Percentiles rank a stretch among this genome's conserved stretches.
Conservation (phyloP, 2,888 invertebrate genomes). For the Ennomos fuscantarius region DNA sequence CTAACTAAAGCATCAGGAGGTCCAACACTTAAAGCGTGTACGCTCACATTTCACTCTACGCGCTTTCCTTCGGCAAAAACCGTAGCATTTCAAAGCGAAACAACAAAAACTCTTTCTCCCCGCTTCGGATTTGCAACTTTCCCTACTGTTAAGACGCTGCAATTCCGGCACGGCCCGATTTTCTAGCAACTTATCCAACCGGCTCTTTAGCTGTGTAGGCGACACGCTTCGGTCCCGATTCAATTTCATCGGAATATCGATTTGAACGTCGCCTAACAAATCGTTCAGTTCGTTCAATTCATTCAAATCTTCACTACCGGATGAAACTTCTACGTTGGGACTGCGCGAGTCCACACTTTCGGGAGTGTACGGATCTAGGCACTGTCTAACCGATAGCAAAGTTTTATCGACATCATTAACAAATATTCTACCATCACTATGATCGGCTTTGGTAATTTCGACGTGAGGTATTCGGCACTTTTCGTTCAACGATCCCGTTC, state of each 20-base stretch:
- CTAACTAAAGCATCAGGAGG: constrained; percentile 45
- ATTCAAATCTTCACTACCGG: constrained; percentile 59
- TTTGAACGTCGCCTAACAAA: constrained; percentile 45
- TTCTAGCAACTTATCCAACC: constrained; percentile 80
- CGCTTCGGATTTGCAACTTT: constrained; percentile 70
- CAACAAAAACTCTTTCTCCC: constrained; percentile 71
- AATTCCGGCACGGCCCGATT: constrained; percentile 58
- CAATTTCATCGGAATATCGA: constrained; percentile 55
- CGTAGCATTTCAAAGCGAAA: constrained; percentile 73
- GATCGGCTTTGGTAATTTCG: constrained; percentile 81
- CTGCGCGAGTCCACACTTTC: constrained; percentile 92
- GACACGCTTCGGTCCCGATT: constrained; percentile 82
- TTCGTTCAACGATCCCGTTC: constrained; percentile 72
- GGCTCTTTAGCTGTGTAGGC: constrained; percentile 86
- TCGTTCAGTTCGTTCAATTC: constrained; percentile 66
- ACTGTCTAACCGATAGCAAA: constrained; percentile 65
- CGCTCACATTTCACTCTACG: constrained; percentile 65
- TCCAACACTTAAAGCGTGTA: constrained; percentile 67
- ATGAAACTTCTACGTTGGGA: constrained; percentile 82
- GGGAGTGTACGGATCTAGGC: constrained; percentile 92
- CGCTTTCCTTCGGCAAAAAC: constrained; percentile 72
- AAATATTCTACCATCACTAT: constrained; percentile 70
- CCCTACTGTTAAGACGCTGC: constrained; percentile 68
- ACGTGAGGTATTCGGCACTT: constrained; percentile 71
- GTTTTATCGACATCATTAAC: constrained; percentile 84